phyloP scores from a whole-genome alignment of 2,113 vertebrate genomes.

The Carassius auratus region DNA sequence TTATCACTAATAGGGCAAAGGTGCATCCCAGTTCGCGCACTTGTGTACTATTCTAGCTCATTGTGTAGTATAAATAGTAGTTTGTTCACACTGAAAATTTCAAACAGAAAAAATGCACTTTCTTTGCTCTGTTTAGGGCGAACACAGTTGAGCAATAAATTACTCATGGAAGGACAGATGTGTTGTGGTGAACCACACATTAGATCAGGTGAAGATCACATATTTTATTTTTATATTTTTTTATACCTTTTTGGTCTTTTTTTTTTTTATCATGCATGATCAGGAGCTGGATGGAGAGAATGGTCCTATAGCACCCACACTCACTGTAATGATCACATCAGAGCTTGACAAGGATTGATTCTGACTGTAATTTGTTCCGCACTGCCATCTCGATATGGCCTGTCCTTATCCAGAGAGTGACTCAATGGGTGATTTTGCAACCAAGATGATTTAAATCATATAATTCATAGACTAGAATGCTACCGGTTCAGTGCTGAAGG shows the following conservation, averaged over 20 bases:
- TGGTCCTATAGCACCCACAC: neutral
- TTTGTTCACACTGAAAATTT: too few relatives aligned
- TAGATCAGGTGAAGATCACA: neutral
- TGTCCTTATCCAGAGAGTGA: slow-evolving; percentile 2
- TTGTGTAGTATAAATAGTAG: too few relatives aligned
- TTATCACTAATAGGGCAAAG: too few relatives aligned
- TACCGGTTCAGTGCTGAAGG: slow-evolving; percentile 33
- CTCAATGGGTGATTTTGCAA: neutral
- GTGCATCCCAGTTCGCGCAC: neutral
- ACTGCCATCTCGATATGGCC: neutral
- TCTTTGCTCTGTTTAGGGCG: too few relatives aligned
- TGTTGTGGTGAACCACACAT: neutral
- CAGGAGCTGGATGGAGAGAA: neutral
- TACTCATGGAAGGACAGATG: neutral
- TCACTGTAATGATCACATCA: slow-evolving; percentile 13
- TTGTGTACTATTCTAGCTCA: neutral
- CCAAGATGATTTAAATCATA: slow-evolving; percentile 4
- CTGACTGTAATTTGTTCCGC: slow-evolving; percentile 26
- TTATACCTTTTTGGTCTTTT: too few relatives aligned
- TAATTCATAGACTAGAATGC: neutral
- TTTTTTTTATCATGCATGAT: neutral
- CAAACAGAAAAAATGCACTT: too few relatives aligned
- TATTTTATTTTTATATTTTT: too few relatives aligned
- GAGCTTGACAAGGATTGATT: slow-evolving; percentile 33
- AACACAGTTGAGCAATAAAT: neutral